Base-by-base conservation (phyloP, 2,888 invertebrate genomes). In the Disparrhopalites patrizii region DNA sequence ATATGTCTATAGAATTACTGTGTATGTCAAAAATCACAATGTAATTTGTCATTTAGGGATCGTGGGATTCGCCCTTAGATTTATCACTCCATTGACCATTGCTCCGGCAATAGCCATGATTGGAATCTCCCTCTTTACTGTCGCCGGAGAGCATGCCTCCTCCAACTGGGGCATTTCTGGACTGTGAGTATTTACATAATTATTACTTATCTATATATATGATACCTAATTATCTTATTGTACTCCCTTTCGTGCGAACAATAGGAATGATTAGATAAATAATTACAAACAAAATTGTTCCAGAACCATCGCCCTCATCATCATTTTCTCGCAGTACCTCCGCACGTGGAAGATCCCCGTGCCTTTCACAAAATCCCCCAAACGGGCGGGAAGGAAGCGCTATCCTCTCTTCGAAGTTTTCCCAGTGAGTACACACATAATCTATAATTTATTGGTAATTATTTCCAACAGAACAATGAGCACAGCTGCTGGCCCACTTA, bases 81-180 rank as follows among this genome's bases (percentile, higher is more conserved):
- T 84, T 76, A 88, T 93, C 60, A 91, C 92, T 0, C 93, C 93
- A 0, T 79, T 93, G 67, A 89, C 91, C 0, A 90, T 93, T 60
- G 88, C 87, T 0, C 92, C 92, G 0, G 91, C 91, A 0, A 90
- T 93, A 8, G 85, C 90, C 0, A 80, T 93, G 62, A 89, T 93
- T 66, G 93, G 93, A 0, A 79, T 93, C 15, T 89, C 91, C 0
- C 81, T 93, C 43, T 91, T 92, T 77, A 86, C 87, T 77, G 88
- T 90, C 78, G 91, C 92, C 0, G 87, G 89, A 0, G 82, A 83
- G 0, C 88, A 90, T n/a, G 90, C 92, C 0, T 85, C 90, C 0
- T 85, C 86, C 76, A 89, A 92, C 74, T 93, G 92, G 92, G 89
- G 89, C 15, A 86, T 93, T 64, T 86, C 91, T 0, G 84, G 85